phyloP scores from a whole-genome alignment of 2,113 vertebrate genomes.

The Mus pahari region DNA sequence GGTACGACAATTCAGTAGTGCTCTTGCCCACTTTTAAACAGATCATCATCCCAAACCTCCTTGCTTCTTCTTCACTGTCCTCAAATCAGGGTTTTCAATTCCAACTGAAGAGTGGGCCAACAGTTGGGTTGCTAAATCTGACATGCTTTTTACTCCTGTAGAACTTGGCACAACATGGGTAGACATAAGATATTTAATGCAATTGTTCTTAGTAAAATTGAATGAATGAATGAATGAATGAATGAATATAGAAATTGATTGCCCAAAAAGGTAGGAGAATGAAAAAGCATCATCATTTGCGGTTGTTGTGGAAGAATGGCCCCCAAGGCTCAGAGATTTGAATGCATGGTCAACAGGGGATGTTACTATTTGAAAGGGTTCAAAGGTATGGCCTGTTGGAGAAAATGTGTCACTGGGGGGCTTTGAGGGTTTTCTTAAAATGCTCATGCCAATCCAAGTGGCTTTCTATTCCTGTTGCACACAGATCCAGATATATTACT shows the following conservation, averaged over 20 bases:
- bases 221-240: not conserved
- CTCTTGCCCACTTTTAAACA: not conserved
- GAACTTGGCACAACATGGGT: not conserved
- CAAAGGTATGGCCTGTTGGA: not conserved
- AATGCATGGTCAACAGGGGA: not conserved
- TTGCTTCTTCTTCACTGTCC: not conserved
- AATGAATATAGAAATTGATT: not conserved
- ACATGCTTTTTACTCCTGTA: not conserved
- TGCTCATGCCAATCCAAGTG: not conserved
- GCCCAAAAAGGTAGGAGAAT: not conserved
- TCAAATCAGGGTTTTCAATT: not conserved
- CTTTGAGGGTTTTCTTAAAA: not conserved
- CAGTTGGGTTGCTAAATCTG: not conserved
- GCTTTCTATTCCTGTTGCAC: not conserved
- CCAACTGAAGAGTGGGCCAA: not conserved
- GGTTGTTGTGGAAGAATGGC: no score
- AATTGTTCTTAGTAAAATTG: slow-evolving; percentile 11
- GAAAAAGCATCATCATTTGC: not conserved
- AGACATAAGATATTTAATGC: not conserved
- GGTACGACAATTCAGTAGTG: not conserved
- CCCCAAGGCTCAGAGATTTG: not conserved
- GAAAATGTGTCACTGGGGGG: not conserved
- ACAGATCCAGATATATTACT: not conserved
- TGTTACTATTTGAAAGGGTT: not conserved
- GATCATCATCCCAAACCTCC: not conserved